Evolutionary conservation across 1,140 invertebrate genomes (phyloP), one percentile per base, ranked within the genome.

Genomic region (Phthorimaea operculella): DNA sequence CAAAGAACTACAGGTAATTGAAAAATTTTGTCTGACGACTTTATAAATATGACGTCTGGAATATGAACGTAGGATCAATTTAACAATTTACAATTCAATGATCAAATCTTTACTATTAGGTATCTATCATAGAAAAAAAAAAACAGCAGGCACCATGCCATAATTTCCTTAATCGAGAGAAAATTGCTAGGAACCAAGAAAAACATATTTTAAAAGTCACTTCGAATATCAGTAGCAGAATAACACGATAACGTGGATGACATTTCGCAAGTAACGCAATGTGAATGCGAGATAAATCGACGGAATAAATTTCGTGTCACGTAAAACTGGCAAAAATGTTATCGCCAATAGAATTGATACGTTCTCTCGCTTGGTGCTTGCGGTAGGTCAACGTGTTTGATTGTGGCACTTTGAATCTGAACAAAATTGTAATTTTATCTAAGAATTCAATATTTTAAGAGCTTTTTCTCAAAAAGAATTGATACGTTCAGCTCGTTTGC

Each of bases 251-350:
- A 73, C 63, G 74, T 64, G 74, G 68, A 70, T 76, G 67, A 69
- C 76, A 79, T 76, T 77, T 74, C 62, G 68, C 70, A 60, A 70
- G 68, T 73, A 73, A 79, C 70, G 74, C 71, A 78, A 81, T 79
- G 77, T 74, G 78, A 80, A 78, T 75, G 70, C 72, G 72, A 76
- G 78, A 84, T 81, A 81, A 79, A 84, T 82, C 73, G 70, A 61
- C 67, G 66, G 70, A 72, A 81, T 79, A 74, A 82, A 81, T 81
- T 80, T 76, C 76, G 66, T 63, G 78, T 82, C 81, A 82, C 78
- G 81, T 82, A 77, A 58, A 76, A 79, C 70, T 62, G 72, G 72
- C 69, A 80, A 79, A 78, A 82, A 76, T 78, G 73, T 78, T 82
- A 82, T 84, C 81, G 69, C 66, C 62, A 64, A 71, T 67, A 73